A percentile compares a stretch with the other conserved stretches of the same genome.
phyloP scores from a whole-genome alignment of 92 coral and sea anemone species.

The Umimayanthus kanabou region DNA sequence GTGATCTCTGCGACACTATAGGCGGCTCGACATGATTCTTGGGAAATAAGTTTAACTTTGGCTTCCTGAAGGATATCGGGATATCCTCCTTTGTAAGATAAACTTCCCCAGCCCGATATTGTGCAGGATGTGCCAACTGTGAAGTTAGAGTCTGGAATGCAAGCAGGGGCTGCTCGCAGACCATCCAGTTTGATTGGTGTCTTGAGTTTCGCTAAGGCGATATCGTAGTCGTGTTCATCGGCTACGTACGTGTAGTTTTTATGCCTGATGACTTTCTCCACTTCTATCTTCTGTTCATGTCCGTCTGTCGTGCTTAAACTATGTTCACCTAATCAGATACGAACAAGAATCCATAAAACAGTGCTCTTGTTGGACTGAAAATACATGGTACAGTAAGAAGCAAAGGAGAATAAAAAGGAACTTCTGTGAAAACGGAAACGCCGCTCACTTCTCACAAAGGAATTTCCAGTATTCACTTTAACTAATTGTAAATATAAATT shows the following conservation, averaged over 20 bases:
- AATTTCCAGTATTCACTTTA: too few relatives aligned
- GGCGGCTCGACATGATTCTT: slow-evolving; percentile 17
- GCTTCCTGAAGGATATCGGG: slow-evolving; percentile 41
- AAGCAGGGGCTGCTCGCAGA: slow-evolving; percentile 20
- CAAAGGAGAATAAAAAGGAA: not conserved
- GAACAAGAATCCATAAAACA: not conserved
- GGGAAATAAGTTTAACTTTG: slow-evolving; percentile 11
- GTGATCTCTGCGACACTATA: slow-evolving; percentile 43
- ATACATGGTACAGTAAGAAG: not conserved
- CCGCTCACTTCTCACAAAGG: too few relatives aligned
- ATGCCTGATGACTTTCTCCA: slow-evolving; percentile 38
- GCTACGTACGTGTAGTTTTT: not conserved
- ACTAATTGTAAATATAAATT: too few relatives aligned
- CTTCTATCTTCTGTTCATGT: slow-evolving; percentile 32
- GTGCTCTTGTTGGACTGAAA: not conserved
- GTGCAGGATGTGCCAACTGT: slow-evolving; percentile 32
- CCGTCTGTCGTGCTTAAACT: slow-evolving; percentile 30
- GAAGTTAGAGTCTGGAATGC: slow-evolving; percentile 23
- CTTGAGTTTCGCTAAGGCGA: slow-evolving; percentile 31
- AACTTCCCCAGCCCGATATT: slow-evolving; percentile 41
- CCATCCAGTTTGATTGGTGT: slow-evolving; percentile 30
- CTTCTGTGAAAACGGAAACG: too few relatives aligned
- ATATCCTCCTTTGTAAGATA: not conserved
- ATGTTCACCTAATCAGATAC: slow-evolving; percentile 24
- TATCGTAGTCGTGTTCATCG: slow-evolving; percentile 17